A percentile compares a stretch with the other conserved stretches of the same genome.
Conservation (phyloP, 2,113 vertebrate genomes). For the Cololabis saira region DNA sequence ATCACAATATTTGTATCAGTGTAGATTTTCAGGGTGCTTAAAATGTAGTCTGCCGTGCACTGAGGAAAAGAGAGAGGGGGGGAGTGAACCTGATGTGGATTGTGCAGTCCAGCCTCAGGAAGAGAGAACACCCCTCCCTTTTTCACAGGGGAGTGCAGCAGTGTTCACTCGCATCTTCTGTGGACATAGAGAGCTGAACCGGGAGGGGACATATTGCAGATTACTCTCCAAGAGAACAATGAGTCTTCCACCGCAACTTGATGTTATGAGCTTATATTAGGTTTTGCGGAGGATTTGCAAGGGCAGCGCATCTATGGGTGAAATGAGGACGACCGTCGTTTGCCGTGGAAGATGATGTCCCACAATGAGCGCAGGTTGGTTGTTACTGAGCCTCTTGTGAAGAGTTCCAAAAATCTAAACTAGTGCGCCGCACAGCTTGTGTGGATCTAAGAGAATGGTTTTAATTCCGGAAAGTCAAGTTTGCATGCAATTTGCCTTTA, state of each 20-base stretch:
- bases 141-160: constrained; percentile 63
- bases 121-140: constrained; percentile 79
- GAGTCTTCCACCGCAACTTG: constrained; percentile 4
- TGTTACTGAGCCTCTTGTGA: background rate
- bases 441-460: background rate
- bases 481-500: no score
- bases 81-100: background rate
- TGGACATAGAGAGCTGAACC: constrained; percentile 45
- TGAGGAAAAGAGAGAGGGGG: no score
- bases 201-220: constrained; percentile 13
- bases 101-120: constrained; percentile 76
- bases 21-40: background rate
- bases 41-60: background rate
- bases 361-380: constrained; percentile 82
- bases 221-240: constrained; percentile 6
- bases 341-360: constrained; percentile 78
- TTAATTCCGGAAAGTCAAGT: background rate
- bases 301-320: constrained; percentile 23
- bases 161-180: constrained; percentile 45
- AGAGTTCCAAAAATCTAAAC: background rate
- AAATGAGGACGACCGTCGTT: constrained; percentile 67
- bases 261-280: constrained; percentile 52
- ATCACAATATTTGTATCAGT: no score
- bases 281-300: constrained; percentile 56
- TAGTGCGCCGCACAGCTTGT: background rate